Base-by-base conservation (phyloP, 2,888 invertebrate species). In the Cyaniris semiargus region DNA sequence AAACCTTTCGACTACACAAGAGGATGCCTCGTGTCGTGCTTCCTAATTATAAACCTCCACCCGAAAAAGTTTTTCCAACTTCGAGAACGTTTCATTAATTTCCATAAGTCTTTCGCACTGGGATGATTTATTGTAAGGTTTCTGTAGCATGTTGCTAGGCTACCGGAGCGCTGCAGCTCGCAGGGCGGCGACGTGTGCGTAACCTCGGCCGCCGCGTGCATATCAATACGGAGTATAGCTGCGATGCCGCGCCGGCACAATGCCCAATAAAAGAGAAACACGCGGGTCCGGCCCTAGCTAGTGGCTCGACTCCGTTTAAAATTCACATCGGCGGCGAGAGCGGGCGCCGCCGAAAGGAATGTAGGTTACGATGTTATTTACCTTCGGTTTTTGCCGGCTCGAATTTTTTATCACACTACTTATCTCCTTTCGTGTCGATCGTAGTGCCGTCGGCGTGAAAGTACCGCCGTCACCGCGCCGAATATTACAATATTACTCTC, bases 301-400 rank as follows among this genome's bases (percentile, higher is more conserved):
- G 83, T 92, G 92, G 88, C 84, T 86, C 82, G 83, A 86, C 84
- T 88, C 86, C 86, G 86, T 87, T 92, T 93, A 92, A 90, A 91
- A 93, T 90, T 90, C 90, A 93, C 89, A 91, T 90, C 89, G 87
- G 86, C 83, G 86, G 83, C 85, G 85, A 80, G 80, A 82, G 84
- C 82, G 84, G 83, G 21, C 66, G 66, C 60, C 86, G 88, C 89
- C 88, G 84, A 87, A 85, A 85, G 90, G 92, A 90, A 94, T 93
- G 90, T 93, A 92, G 94, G 93, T 93, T 93, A 93, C 91, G 89
- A 93, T 92, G 92, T 89, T 93, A 94, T 90, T 91, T 90, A 88
- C 92, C 87, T 85, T 86, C 83, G 86, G 86, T 89, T 93, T 93
- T 92, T 91, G 89, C 88, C 82, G 85, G 87, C 86, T 86, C 88